phyloP scores from a whole-genome alignment of 2,797 vertebrate genomes.

The Cichlasoma orientale region DNA sequence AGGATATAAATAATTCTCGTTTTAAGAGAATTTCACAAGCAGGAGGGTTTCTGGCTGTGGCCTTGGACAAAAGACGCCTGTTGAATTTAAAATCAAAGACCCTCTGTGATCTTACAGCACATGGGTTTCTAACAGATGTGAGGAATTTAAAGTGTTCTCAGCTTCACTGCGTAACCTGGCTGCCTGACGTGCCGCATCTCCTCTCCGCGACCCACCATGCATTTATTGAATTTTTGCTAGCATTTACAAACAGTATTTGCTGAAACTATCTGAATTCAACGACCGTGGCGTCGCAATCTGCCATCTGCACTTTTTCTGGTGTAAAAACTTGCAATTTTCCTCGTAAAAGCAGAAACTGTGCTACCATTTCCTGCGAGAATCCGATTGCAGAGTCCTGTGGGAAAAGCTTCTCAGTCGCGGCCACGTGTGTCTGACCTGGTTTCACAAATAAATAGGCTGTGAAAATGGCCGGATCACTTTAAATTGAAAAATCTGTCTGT shows the following conservation, averaged over 20 bases:
- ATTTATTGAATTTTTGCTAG: conserved; percentile 1
- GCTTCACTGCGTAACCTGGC: neutral
- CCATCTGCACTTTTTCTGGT: neutral
- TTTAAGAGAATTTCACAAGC: conserved; percentile 24
- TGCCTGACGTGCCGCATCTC: neutral
- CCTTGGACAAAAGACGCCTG: conserved; percentile 28
- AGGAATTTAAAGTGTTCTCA: conserved; percentile 42
- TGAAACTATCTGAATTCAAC: neutral
- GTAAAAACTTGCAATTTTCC: conserved; percentile 1
- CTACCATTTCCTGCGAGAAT: conserved; percentile 31
- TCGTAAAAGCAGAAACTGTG: conserved; percentile 22
- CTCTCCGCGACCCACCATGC: conserved; percentile 3
- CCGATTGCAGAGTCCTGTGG: conserved; percentile 40
- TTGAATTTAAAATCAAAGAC: conserved; percentile 66
- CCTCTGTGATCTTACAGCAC: conserved; percentile 43
- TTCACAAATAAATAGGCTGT: conserved; percentile 60
- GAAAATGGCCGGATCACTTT: conserved; percentile 28
- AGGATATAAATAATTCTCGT: conserved; percentile 42
- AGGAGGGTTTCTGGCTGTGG: conserved; percentile 21
- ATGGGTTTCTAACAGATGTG: conserved; percentile 37
- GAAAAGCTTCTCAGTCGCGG: conserved; percentile 35
- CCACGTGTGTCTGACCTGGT: conserved; percentile 54
- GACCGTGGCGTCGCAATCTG: neutral
- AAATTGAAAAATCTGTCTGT: conserved; percentile 49
- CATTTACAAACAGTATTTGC: conserved; percentile 6